Percentiles rank a stretch among this genome's conserved stretches.
phyloP scores from a whole-genome alignment of 30 jellyfish, hydroid and myxozoan species.

The Sanderia malayensis region DNA sequence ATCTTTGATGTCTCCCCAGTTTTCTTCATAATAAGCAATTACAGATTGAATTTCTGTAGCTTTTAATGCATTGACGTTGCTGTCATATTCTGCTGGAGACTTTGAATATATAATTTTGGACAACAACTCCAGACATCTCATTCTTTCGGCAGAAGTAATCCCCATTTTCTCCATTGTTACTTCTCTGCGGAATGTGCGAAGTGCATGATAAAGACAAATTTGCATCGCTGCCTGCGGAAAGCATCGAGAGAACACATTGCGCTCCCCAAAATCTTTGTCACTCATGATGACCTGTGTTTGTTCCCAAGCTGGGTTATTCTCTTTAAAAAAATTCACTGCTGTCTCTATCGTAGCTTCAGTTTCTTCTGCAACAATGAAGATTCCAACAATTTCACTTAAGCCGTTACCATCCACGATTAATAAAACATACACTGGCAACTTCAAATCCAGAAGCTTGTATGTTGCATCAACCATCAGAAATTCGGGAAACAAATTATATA shows the following conservation, averaged over 20 bases:
- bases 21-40: slow-evolving; percentile 29
- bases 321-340: slow-evolving; percentile 35
- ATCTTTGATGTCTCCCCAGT: slow-evolving; percentile 44
- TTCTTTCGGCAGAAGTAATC: slow-evolving; percentile 49
- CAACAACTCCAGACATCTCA: slow-evolving; percentile 37
- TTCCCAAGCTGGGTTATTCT: slow-evolving; percentile 40
- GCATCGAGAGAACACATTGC: not conserved
- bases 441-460: slow-evolving; percentile 34
- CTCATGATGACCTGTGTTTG: slow-evolving; percentile 33
- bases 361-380: slow-evolving; percentile 48
- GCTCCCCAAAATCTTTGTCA: slow-evolving; percentile 49
- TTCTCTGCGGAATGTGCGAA: slow-evolving; percentile 31
- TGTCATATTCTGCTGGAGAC: slow-evolving; percentile 26
- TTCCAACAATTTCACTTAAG: slow-evolving; percentile 47
- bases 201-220: slow-evolving; percentile 46
- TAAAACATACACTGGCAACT: slow-evolving; percentile 21
- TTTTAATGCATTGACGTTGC: not conserved
- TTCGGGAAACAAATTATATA: slow-evolving; percentile 39
- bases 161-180: slow-evolving; percentile 55
- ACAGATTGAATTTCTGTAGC: slow-evolving; percentile 27
- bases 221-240: slow-evolving; percentile 52
- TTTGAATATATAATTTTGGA: slow-evolving; percentile 9
- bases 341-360: slow-evolving; percentile 14
- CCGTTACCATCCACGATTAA: slow-evolving; percentile 58
- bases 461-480: slow-evolving; percentile 61